Evolutionary conservation across 1,140 invertebrate species (phyloP).

Genomic region (Ganaspis sp.): DNA sequence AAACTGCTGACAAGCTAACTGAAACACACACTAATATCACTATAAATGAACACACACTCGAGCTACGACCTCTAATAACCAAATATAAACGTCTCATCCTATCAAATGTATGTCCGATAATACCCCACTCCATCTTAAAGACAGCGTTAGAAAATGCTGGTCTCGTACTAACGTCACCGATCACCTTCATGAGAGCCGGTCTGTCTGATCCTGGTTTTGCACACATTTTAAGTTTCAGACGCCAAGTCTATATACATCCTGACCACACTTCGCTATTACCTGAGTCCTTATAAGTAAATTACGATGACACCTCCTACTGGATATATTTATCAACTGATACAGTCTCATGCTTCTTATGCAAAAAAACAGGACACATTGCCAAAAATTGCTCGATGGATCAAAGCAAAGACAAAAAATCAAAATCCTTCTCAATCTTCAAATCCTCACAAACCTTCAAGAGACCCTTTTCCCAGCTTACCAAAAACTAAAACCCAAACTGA

Average conservation of each 20-base stretch:
- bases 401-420: conserved; percentile 20
- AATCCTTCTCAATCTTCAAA: too few relatives aligned
- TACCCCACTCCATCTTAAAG: conserved; percentile 32
- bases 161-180: conserved; percentile 9
- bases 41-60: conserved; percentile 23
- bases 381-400: conserved; percentile 14
- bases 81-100: conserved; percentile 46
- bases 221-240: conserved; percentile 37
- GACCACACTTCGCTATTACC: not conserved
- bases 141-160: not conserved
- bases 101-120: conserved; percentile 47
- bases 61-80: conserved; percentile 40
- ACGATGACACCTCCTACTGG: not conserved
- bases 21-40: conserved; percentile 34
- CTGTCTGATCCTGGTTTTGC: conserved; percentile 35
- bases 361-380: conserved; percentile 27
- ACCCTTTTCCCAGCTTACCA: not conserved
- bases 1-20: conserved; percentile 30
- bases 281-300: conserved; percentile 17
- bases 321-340: not conserved
- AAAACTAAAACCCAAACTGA: too few relatives aligned
- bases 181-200: not conserved
- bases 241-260: conserved; percentile 37
- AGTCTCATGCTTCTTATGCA: not conserved
- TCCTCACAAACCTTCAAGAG: too few relatives aligned